These are phyloP conservation scores for Alces alces DNA, from an alignment of 2,113 vertebrate genomes.

Conservation along the genomic window DNA sequence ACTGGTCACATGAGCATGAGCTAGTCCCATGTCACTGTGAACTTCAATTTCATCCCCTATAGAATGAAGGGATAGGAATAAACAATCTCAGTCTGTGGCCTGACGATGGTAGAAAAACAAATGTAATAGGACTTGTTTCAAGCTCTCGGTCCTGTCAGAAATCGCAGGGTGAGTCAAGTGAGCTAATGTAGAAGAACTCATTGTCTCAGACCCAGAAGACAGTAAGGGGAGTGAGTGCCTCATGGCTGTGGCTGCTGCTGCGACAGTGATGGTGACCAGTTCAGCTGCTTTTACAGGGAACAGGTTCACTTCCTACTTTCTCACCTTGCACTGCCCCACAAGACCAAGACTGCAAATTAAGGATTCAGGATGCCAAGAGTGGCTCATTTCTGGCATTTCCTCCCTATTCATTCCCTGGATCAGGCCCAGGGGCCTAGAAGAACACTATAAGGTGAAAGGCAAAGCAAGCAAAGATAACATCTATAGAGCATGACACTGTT, in stretches of 20 bases:
- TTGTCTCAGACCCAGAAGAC: neutral
- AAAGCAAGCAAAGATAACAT: conserved; percentile 18
- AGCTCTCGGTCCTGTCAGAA: neutral
- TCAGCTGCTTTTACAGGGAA: neutral
- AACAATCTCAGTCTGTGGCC: neutral
- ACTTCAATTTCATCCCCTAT: neutral
- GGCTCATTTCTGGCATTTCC: conserved; percentile 51
- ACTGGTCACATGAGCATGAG: neutral
- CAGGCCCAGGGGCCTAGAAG: neutral
- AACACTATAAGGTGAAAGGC: conserved; percentile 35
- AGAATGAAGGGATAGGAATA: conserved; percentile 10
- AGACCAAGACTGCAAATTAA: conserved; percentile 32
- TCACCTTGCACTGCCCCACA: neutral
- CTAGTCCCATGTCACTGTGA: neutral
- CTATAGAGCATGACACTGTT: neutral
- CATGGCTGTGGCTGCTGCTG: neutral
- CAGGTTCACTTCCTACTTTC: neutral
- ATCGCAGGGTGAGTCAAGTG: neutral
- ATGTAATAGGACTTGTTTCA: neutral
- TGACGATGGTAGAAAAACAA: neutral
- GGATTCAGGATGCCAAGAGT: conserved; percentile 31
- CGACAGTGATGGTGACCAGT: neutral
- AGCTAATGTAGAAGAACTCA: neutral
- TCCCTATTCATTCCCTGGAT: neutral
- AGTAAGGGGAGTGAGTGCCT: neutral